phyloP scores from a whole-genome alignment of 2,113 vertebrate species.

The Gavia stellata region DNA sequence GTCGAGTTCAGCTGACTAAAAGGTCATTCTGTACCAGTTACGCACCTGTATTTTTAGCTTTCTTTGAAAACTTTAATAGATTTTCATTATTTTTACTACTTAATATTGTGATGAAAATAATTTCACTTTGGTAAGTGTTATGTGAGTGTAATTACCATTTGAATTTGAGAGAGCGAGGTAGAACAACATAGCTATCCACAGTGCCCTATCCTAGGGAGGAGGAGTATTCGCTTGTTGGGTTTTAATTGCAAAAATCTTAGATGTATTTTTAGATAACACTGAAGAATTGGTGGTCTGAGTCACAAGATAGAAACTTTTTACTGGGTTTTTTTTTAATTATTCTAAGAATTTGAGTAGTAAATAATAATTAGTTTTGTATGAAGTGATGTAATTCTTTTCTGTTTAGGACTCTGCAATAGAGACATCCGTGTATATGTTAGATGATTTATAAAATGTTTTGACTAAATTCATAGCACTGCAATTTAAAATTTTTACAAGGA shows the following conservation, averaged over 20 bases:
- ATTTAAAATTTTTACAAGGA: background rate
- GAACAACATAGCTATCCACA: background rate
- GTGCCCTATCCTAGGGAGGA: background rate
- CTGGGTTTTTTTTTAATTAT: rapidly evolving
- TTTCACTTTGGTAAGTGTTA: background rate
- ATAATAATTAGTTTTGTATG: background rate
- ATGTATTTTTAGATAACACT: background rate
- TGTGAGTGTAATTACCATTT: background rate
- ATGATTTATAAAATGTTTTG: background rate
- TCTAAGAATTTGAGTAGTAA: background rate
- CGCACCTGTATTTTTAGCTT: background rate
- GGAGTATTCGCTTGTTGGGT: background rate
- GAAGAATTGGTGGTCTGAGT: background rate
- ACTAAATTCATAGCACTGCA: background rate
- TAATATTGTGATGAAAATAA: background rate
- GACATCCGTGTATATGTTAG: background rate
- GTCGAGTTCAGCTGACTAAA: background rate
- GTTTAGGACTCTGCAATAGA: background rate
- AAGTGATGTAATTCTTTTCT: background rate
- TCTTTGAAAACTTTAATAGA: background rate
- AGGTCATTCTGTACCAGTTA: background rate
- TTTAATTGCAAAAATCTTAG: background rate
- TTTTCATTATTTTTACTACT: background rate
- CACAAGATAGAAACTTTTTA: background rate
- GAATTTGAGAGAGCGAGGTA: background rate